Base-by-base conservation (phyloP, 2,888 invertebrate genomes). In the Caprella mutica region DNA sequence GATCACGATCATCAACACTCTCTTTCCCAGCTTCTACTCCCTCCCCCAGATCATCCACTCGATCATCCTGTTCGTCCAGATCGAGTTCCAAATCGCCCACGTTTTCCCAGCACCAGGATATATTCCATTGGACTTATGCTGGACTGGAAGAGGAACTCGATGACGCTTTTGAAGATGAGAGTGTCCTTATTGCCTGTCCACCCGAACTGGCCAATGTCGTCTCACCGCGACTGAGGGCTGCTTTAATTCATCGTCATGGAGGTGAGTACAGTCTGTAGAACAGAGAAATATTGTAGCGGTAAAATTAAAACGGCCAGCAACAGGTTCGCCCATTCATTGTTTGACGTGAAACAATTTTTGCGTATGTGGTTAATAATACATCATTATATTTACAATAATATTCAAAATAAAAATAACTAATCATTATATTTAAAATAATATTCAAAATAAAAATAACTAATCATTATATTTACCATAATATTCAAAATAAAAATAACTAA, bases 111-210 rank as follows among this genome's bases (percentile, higher is more conserved):
- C 51, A 38, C 48, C 19, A 30, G 19, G 48, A 48, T 30, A 30
- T 27, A 14, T 14, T 24, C 12, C 30, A 51, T 38, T 38, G 24
- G 23, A 51, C 17, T 24, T 33, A 38, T 17, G 51, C 12, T 12
- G 51, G 38, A 26, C 35, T 38, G 9, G 38, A 51, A 23, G 51
- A 51, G 33, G 51, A 51, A n/a, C 35, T 38, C 35, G 51, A 51
- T 9, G 51, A 51, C 24, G 38, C 35, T 1, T 33, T 38, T 21
- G 51, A 51, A 23, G 50, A 50, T 6, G 51, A 51, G 27, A 38
- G 38, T n/a, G 51, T 38, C 2, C n/a, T 38, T 21, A 38, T 38
- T 33, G 35, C 33, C 19, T 48, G 48, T 30, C 48, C 48, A 17
- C 48, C 48, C 4, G 48, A 48, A 30, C 48, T 48, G 27, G 48